Evolutionary conservation across 2,113 vertebrate genomes (phyloP).

Genomic region (Menidia beryllina): DNA sequence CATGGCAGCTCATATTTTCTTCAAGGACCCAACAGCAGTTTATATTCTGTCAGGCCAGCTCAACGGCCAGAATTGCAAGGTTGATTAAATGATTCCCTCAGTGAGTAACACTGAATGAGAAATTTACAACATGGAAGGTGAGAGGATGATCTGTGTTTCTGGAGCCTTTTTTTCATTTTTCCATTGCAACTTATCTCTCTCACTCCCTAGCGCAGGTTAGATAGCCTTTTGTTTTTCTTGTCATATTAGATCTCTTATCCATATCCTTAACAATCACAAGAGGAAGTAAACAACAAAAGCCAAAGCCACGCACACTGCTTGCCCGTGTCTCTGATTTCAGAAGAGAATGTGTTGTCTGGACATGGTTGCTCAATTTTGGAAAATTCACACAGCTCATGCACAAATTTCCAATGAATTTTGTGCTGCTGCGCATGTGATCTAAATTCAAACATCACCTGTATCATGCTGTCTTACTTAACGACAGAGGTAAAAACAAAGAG

Average conservation of each 20-base stretch:
- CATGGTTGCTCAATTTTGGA: background rate
- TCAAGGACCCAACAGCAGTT: slow-evolving; percentile 12
- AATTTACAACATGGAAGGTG: slow-evolving; percentile 6
- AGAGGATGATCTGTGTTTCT: slow-evolving; percentile 12
- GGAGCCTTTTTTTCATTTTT: slow-evolving; percentile 6
- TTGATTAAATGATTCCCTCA: slow-evolving; percentile 40
- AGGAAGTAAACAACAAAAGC: background rate
- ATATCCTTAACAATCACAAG: background rate
- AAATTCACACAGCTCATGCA: background rate
- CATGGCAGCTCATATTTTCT: slow-evolving; percentile 22
- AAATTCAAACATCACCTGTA: background rate
- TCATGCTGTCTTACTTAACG: background rate
- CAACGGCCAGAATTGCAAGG: slow-evolving; percentile 1
- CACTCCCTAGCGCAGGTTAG: slow-evolving; percentile 9
- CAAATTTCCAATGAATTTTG: background rate
- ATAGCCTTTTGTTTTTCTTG: background rate
- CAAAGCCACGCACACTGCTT: background rate
- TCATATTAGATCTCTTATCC: slow-evolving; percentile 19
- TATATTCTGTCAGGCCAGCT: slow-evolving; percentile 15
- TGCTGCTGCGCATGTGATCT: background rate
- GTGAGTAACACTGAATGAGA: background rate
- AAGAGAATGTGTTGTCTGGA: slow-evolving; percentile 14
- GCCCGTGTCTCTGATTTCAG: background rate
- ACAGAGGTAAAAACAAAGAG: slow-evolving; percentile 9
- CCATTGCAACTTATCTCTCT: slow-evolving; percentile 3